Conservation (phyloP, 1,140 invertebrate genomes). For the Drosophila nannoptera region DNA sequence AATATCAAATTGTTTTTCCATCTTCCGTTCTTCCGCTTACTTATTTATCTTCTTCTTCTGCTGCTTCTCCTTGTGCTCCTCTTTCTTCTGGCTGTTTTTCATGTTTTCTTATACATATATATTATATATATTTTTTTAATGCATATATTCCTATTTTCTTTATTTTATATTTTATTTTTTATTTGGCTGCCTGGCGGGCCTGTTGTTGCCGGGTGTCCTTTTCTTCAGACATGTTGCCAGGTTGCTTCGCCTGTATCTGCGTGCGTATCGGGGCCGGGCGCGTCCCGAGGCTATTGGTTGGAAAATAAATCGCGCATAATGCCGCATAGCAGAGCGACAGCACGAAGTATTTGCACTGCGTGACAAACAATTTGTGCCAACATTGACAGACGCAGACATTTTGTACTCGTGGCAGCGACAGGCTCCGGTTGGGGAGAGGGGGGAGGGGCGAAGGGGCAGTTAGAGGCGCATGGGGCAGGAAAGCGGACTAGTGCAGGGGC, state of each 20-base stretch:
- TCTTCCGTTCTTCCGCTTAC: background rate
- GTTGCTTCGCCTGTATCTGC: constrained; percentile 22
- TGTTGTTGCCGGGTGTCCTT: constrained; percentile 32
- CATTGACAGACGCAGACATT: constrained; percentile 61
- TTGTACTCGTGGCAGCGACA: background rate
- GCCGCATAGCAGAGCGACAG: constrained; percentile 74
- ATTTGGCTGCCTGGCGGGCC: constrained; percentile 31
- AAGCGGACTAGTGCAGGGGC: too few relatives aligned
- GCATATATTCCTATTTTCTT: background rate
- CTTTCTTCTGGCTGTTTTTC: constrained; percentile 27
- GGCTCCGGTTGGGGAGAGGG: background rate
- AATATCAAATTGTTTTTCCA: constrained; percentile 44
- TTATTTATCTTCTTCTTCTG: background rate
- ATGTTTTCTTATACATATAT: constrained; percentile 35
- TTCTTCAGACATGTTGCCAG: constrained; percentile 20
- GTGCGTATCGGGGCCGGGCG: constrained; percentile 12
- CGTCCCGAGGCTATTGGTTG: constrained; percentile 45
- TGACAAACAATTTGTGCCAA: constrained; percentile 79
- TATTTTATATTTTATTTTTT: constrained; percentile 27
- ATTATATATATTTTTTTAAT: background rate
- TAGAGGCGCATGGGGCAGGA: too few relatives aligned
- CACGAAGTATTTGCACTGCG: constrained; percentile 79
- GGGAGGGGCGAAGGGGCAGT: background rate
- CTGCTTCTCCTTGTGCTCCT: background rate
- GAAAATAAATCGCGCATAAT: constrained; percentile 79